Evolutionary conservation across 2,113 vertebrate species (phyloP).

Genomic region (Orientallactaga bullata): DNA sequence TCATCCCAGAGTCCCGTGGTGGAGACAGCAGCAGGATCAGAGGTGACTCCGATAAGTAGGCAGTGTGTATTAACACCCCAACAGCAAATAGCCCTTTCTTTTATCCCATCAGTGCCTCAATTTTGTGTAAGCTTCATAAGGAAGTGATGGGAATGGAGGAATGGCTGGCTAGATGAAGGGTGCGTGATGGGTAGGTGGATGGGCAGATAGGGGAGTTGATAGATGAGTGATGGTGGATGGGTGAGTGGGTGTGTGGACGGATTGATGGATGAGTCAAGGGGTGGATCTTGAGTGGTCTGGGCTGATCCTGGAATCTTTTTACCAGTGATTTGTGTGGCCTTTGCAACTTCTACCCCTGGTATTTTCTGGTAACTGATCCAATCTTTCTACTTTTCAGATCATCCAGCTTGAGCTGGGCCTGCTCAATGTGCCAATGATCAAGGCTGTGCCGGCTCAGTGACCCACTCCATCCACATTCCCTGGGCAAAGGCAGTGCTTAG

Average conservation of each 20-base stretch:
- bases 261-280: neutral
- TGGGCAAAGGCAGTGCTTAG: neutral
- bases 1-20: neutral
- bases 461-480: neutral
- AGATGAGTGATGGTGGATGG: neutral
- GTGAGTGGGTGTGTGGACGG: neutral
- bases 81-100: neutral
- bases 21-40: no score
- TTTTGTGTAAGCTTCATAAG: neutral
- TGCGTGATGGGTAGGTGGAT: neutral
- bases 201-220: neutral
- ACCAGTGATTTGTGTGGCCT: no score
- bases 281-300: neutral
- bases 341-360: no score
- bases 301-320: no score
- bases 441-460: neutral
- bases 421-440: fast-evolving
- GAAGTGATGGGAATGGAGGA: neutral
- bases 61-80: neutral
- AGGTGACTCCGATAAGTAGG: neutral
- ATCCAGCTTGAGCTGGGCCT: neutral
- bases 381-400: neutral
- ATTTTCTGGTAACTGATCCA: neutral
- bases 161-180: neutral
- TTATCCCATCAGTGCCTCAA: neutral